Conservation (phyloP, 2,888 invertebrate genomes). For the Nomada fucata region DNA sequence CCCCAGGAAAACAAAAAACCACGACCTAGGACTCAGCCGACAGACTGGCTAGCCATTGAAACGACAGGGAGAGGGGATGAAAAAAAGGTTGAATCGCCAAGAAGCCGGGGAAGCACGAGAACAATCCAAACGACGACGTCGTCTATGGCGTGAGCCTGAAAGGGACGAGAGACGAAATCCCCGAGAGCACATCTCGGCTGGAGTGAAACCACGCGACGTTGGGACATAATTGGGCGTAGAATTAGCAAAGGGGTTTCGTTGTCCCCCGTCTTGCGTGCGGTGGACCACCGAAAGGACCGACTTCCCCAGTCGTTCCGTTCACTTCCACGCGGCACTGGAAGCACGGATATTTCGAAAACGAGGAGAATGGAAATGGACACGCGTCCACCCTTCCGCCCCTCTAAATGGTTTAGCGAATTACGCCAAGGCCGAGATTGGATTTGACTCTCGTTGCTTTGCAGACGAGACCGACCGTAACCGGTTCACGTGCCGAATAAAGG, state of each 20-base stretch:
- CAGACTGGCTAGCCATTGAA: constrained; percentile 25
- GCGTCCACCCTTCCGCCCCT: constrained; percentile 46
- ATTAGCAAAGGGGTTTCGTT: constrained; percentile 77
- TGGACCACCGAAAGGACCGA: constrained; percentile 69
- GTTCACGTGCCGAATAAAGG: constrained; percentile 31
- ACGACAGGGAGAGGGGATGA: constrained; percentile 10
- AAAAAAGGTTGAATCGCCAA: constrained; percentile 40
- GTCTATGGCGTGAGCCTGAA: constrained; percentile 47
- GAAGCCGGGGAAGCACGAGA: constrained; percentile 36
- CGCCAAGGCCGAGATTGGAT: constrained; percentile 76
- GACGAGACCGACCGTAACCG: constrained; percentile 17
- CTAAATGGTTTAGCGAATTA: constrained; percentile 80
- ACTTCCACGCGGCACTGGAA: constrained; percentile 13
- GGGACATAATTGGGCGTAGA: constrained; percentile 79
- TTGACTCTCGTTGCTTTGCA: constrained; percentile 70
- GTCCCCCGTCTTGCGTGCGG: constrained; percentile 74
- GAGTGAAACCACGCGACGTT: constrained; percentile 69
- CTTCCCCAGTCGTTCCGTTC: constrained; percentile 14
- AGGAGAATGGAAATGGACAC: constrained; percentile 76
- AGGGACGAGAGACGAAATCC: constrained; percentile 54
- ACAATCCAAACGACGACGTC: constrained; percentile 60
- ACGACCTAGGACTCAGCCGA: constrained; percentile 29
- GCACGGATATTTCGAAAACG: constrained; percentile 74
- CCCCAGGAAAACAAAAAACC: constrained; percentile 5
- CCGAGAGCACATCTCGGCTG: constrained; percentile 56